Base-by-base conservation (phyloP, 2,113 vertebrate genomes). In the Oncorhynchus clarkii region DNA sequence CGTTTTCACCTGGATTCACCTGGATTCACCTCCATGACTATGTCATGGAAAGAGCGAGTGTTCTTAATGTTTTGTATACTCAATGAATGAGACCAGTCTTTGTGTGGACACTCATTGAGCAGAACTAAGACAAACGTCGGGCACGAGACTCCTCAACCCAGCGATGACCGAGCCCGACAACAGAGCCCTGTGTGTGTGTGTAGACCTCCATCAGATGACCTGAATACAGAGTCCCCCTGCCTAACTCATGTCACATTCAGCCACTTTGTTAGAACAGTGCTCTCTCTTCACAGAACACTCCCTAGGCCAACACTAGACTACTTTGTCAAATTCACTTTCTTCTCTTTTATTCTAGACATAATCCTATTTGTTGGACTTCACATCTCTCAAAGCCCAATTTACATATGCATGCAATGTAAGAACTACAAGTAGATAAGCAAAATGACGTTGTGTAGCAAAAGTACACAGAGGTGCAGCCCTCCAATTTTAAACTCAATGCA, bases 81-180 rank as follows among this genome's bases (percentile, higher is more conserved):
- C 39, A 45, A 2, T 45, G 39, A 3, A 45, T 45, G 39, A 45
- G 39, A 45, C 39, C 8, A 11, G 39, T 45, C 39, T 45, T 45
- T 45, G 39, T 45, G 39, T 78, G 80, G 69, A 66, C 26, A 70
- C 74, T 86, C 49, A 85, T 80, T 79, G 75, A 80, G 70, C 45
- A 71, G 26, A 64, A 60, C 79, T 74, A 71, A 77, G 67, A 62
- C 81, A 86, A 88, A 90, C 76, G 16, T 67, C 73, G 84, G 80
- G 88, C 89, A 89, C 77, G 75, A 64, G 86, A 27, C 72, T 80
- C 18, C 74, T 80, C 18, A 66, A 75, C 76, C 76, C 60, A 74
- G 66, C 27, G 76, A 29, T 12, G 34, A 27, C 49, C 72, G 64
- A 70, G 72, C 12, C 54, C 22, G 18, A 34, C 14, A 75, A 74